These are phyloP conservation scores for Metacarcinus magister DNA, from an alignment of 2,888 invertebrate genomes.

Conservation along the genomic window DNA sequence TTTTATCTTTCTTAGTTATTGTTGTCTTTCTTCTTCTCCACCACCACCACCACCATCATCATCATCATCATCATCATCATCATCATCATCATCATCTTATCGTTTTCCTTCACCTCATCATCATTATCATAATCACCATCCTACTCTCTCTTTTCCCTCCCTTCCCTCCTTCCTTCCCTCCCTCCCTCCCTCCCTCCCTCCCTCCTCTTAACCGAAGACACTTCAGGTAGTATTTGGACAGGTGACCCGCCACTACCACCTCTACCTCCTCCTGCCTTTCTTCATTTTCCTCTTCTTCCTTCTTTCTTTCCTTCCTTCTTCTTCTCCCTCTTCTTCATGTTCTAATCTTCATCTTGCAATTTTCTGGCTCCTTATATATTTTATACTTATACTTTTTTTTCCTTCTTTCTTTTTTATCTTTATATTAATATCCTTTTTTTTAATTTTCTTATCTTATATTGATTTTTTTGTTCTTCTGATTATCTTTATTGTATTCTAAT, in stretches of 20 bases:
- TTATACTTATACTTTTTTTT: not conserved
- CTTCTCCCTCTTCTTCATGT: not conserved
- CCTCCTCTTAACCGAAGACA: conserved; percentile 11
- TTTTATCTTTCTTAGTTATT: not conserved
- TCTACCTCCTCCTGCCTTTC: not conserved
- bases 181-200: not conserved
- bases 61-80: too few species aligned
- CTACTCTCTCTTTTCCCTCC: too few species aligned
- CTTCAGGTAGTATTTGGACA: conserved; percentile 56
- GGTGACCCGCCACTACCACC: conserved; percentile 34
- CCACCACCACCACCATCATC: too few species aligned
- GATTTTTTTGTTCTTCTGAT: too few species aligned
- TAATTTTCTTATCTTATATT: too few species aligned
- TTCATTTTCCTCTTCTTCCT: not conserved
- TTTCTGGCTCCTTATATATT: not conserved
- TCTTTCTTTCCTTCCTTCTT: not conserved
- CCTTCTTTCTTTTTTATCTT: not conserved
- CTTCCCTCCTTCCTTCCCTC: not conserved
- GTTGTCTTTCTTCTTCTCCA: not conserved
- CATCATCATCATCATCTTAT: too few species aligned
- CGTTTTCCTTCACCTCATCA: too few species aligned
- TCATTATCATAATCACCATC: not conserved
- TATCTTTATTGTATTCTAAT: too few species aligned
- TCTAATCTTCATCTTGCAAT: not conserved
- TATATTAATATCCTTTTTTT: too few species aligned